Evolutionary conservation across 2,797 vertebrate genomes (phyloP), one percentile per base, ranked within the genome.

Genomic region (Microchirus variegatus): DNA sequence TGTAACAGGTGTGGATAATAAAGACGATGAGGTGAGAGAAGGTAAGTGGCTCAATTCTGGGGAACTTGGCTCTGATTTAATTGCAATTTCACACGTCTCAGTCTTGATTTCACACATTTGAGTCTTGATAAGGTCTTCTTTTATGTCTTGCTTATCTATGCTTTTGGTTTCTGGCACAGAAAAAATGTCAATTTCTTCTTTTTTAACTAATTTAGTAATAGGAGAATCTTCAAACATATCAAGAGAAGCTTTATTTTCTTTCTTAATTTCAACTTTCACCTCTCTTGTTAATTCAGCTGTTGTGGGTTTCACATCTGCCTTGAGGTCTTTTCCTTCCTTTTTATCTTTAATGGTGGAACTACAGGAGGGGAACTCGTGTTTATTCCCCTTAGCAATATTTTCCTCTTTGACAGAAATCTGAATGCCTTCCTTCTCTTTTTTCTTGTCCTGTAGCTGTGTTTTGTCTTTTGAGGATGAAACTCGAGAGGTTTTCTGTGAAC

Each of bases 151-250:
- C 37, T 75, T 48, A 17, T 75, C 45, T 4, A 40, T 7, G 2
- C 16, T 26, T 73, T 85, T 74, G 16, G 45, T 55, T 5, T 8
- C 18, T 22, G 36, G 16, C 10, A 40, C 16, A 52, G 41, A 15
- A 12, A 44, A 4, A 1, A 3, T 11, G 46, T 82, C 63, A 9
- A 45, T 5, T 52, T 71, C 59, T 59, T 86, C 86, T 52, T 65
- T 73, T 48, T 87, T 77, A 2, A 72, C 52, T 43, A 59, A 18
- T 59, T 77, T 79, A 22, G 8, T 10, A 31, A 66, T 6, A 38
- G 68, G 47, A 59, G 17, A 63, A 57, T 88, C 78, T 63, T 77
- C 76, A 78, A 86, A 88, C 43, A 89, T 80, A 66, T 88, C 83
- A 43, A 87, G 16, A 37, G 18, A 60, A 14, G 15, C 0, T 10